Conservation (phyloP, 2,888 invertebrate genomes). For the Liopterus haemorrhoidalis region DNA sequence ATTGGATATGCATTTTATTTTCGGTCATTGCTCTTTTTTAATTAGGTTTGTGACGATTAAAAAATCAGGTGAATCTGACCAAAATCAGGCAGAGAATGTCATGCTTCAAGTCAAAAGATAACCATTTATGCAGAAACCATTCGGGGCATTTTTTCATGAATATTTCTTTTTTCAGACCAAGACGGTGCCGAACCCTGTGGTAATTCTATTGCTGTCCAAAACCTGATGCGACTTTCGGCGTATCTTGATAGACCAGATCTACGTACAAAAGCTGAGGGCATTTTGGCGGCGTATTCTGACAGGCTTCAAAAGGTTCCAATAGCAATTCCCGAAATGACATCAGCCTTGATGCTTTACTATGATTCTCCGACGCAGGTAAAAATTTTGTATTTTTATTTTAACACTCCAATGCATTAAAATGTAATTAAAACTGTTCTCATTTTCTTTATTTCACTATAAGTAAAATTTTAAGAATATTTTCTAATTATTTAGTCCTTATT, state of each 20-base stretch:
- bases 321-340: constrained; percentile 70
- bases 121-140: too few species aligned
- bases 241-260: constrained; percentile 60
- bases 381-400: constrained; percentile 14
- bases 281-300: constrained; percentile 58
- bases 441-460: too few species aligned
- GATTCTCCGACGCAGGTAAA: constrained; percentile 69
- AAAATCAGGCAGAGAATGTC: too few species aligned
- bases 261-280: constrained; percentile 51
- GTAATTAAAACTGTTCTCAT: not conserved
- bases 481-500: too few species aligned
- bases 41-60: too few species aligned
- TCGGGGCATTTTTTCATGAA: too few species aligned
- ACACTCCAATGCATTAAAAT: not conserved
- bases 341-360: constrained; percentile 62
- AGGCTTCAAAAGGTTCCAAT: constrained; percentile 59
- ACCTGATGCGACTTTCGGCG: constrained; percentile 68
- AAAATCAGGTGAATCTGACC: too few species aligned
- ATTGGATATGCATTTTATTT: too few species aligned
- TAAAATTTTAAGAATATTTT: too few species aligned
- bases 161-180: constrained; percentile 59
- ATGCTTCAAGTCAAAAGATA: too few species aligned
- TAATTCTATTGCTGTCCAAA: constrained; percentile 81
- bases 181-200: constrained; percentile 93
- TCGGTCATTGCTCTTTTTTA: too few species aligned